phyloP scores from a whole-genome alignment of 2,113 vertebrate genomes.

The Callithrix jacchus region DNA sequence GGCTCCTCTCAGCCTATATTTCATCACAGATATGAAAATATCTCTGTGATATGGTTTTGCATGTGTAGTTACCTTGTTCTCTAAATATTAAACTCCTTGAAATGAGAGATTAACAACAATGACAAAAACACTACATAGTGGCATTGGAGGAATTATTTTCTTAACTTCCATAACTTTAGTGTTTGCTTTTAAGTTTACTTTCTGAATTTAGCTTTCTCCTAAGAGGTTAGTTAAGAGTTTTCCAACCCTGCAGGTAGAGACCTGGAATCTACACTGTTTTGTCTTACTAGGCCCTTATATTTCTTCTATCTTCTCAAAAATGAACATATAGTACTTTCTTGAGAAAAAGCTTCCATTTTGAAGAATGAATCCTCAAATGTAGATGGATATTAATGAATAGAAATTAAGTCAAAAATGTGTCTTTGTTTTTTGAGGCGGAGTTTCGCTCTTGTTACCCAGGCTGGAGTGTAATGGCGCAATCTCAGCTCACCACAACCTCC shows the following conservation, averaged over 20 bases:
- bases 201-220: neutral
- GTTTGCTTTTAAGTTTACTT: neutral
- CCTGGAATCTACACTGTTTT: neutral
- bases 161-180: neutral
- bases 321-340: constrained; percentile 10
- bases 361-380: neutral
- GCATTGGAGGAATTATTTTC: neutral
- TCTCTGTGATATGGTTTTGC: neutral
- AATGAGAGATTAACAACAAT: neutral
- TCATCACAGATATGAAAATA: neutral
- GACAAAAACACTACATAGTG: neutral
- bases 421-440: too few species aligned
- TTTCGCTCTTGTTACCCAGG: too few species aligned
- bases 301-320: neutral
- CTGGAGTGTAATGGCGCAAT: too few species aligned
- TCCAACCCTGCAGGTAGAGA: neutral
- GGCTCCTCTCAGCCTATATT: neutral
- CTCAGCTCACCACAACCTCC: too few species aligned
- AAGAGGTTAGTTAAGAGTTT: neutral
- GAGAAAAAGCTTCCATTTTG: constrained; percentile 33
- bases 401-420: constrained; percentile 17
- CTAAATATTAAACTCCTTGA: neutral
- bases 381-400: neutral
- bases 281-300: neutral
- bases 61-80: neutral